Conservation (phyloP, 2,113 vertebrate genomes). For the Okapia johnstoni region DNA sequence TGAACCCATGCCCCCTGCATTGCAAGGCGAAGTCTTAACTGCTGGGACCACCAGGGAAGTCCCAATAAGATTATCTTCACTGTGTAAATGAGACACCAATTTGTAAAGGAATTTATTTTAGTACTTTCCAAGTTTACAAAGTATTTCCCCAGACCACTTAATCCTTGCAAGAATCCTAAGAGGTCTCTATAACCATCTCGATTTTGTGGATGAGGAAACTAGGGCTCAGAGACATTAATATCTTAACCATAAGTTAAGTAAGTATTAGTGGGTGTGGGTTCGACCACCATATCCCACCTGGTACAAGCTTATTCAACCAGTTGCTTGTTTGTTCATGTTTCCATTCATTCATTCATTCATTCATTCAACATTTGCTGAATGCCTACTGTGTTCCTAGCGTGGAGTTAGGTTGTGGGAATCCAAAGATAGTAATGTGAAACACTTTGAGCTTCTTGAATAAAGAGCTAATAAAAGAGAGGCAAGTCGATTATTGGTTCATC, state of each 20-base stretch:
- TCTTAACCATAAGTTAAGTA: not conserved
- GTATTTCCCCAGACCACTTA: not conserved
- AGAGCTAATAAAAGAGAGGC: not conserved
- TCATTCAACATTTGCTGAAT: not conserved
- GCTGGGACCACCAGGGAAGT: not conserved
- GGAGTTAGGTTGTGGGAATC: not conserved
- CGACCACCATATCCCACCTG: not conserved
- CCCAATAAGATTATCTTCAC: not conserved
- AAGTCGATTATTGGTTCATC: not conserved
- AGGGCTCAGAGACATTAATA: not conserved
- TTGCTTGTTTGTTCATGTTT: not conserved
- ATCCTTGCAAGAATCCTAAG: not conserved
- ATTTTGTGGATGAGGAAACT: not conserved
- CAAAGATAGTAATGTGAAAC: not conserved
- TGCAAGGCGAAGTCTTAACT: not conserved
- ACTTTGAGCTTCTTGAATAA: not conserved
- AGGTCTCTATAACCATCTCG: not conserved
- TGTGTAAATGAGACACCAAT: not conserved
- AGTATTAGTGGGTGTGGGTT: not conserved
- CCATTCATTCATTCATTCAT: not conserved
- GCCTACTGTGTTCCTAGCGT: not conserved
- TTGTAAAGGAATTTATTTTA: not conserved
- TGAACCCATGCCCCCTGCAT: not conserved
- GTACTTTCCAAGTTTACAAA: not conserved
- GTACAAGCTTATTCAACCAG: fast-evolving